Conservation (phyloP, 2,888 invertebrate genomes). For the Habroteleia sp. region DNA sequence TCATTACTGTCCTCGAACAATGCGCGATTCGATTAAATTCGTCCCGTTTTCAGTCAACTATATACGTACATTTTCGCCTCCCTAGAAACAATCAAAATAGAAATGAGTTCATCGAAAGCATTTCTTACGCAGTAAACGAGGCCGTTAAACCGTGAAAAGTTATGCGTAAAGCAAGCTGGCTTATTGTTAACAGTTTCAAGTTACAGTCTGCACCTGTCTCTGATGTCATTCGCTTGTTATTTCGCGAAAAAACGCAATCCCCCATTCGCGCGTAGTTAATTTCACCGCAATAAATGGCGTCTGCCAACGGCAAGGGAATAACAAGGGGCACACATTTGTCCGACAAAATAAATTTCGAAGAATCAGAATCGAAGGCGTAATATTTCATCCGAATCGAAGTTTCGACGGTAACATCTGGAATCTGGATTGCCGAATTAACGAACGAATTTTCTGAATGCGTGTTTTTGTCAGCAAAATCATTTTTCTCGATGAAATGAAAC, state of each 20-base stretch:
- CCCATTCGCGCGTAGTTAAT: constrained; percentile 14
- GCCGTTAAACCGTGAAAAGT: constrained; percentile 27
- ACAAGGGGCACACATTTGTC: neutral
- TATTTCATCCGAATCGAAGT: constrained; percentile 13
- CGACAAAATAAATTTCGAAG: constrained; percentile 1
- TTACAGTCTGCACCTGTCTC: constrained; percentile 36
- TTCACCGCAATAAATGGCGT: constrained; percentile 3
- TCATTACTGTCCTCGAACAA: too few species aligned
- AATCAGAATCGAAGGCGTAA: constrained; percentile 7
- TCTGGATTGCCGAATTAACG: constrained; percentile 18
- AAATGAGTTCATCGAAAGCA: constrained; percentile 8
- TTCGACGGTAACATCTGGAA: constrained; percentile 22
- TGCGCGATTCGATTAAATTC: too few species aligned
- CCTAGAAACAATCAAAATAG: constrained; percentile 8
- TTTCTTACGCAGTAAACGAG: constrained; percentile 28
- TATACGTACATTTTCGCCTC: constrained; percentile 1
- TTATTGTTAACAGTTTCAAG: constrained; percentile 33
- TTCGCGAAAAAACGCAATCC: constrained; percentile 5
- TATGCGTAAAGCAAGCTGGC: constrained; percentile 10
- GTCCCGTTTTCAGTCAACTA: too few species aligned
- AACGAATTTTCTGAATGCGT: constrained; percentile 16
- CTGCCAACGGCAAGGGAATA: neutral
- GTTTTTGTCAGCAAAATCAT: constrained; percentile 28
- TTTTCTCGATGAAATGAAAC: constrained; percentile 26
- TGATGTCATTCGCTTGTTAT: constrained; percentile 33